phyloP scores from a whole-genome alignment of 2,797 vertebrate species.

The Hydrocynus forskahlii region DNA sequence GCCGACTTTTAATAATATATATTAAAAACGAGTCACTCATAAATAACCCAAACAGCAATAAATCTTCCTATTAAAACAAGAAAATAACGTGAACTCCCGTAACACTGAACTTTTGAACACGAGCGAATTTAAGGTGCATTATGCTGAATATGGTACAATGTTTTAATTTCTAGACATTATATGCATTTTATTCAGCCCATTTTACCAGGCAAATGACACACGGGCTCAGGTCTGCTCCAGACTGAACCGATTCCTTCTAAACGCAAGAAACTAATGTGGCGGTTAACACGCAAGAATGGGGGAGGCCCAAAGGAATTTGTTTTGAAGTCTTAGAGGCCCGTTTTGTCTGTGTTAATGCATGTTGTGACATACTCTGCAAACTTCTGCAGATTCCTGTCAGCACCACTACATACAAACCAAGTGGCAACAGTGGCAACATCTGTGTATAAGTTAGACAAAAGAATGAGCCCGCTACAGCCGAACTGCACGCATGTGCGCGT shows the following conservation, averaged over 20 bases:
- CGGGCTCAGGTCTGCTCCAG: background rate
- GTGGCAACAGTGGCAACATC: slow-evolving; percentile 18
- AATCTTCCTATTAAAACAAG: too few species aligned
- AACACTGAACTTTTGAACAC: too few species aligned
- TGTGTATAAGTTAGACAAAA: slow-evolving; percentile 8
- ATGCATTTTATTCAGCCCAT: background rate
- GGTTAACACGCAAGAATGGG: slow-evolving; percentile 4
- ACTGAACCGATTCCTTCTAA: background rate
- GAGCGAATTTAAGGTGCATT: too few species aligned
- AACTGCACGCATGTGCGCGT: slow-evolving; percentile 56
- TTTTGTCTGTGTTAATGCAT: slow-evolving; percentile 21
- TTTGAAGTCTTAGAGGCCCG: slow-evolving; percentile 19
- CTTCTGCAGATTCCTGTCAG: slow-evolving; percentile 30
- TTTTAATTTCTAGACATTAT: background rate
- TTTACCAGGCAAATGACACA: background rate
- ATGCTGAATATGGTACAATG: background rate
- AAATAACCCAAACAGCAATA: too few species aligned
- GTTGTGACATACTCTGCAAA: slow-evolving; percentile 37
- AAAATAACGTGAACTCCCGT: too few species aligned
- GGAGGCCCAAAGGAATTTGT: slow-evolving; percentile 7
- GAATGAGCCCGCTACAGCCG: background rate
- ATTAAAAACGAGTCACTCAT: too few species aligned
- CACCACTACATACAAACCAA: slow-evolving; percentile 33
- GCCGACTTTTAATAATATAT: too few species aligned
- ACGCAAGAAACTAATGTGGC: background rate